Evolutionary conservation across 2,888 invertebrate species (phyloP), one percentile per base, ranked within the genome.

Genomic region (Hirudinaria manillensis): DNA sequence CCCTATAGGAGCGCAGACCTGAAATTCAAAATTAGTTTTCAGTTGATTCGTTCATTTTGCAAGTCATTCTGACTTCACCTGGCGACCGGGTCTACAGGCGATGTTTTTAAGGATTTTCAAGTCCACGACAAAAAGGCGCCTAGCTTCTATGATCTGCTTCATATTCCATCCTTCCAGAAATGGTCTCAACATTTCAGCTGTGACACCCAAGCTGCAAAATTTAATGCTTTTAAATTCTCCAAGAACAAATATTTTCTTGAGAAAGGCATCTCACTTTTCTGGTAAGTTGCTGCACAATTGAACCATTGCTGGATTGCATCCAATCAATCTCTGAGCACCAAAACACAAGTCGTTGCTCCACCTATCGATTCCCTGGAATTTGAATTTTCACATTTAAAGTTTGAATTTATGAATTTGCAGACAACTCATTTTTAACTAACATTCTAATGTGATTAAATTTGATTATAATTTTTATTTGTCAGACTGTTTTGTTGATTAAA

Each of bases 281-380:
- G 87, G 87, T 45, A 87, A 84, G 76, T 81, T 78, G 56, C 81
- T 84, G 80, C 86, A 86, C n/a, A 86, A 81, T 72, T 81, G 75
- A 38, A 87, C 84, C 51, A 85, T 78, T n/a, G 83, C 82, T 27
- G 86, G 86, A 79, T 87, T 87, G 79, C 85, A 84, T 38, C 87
- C 87, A 76, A 85, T 84, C 6, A 87, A 80, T 51, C 87, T 80
- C 78, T 87, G 87, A 6, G 83, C 80, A 4, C 86, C 87, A 80
- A 87, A 87, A 81, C 78, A 78, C 13, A 78, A 29, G 70, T 80
- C 80, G 67, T 80, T 78, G 34, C 78, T 79, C 80, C 79, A 79
- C 53, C 78, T 70, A 53, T 79, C 77, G 36, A 78, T 61, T n/a
- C 79, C 79, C 80, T 80, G 24, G 61, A 72, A 32, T 24, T 24